These are phyloP conservation scores for Nebria salina DNA, from an alignment of 2,888 invertebrate species.

Conservation along the genomic window DNA sequence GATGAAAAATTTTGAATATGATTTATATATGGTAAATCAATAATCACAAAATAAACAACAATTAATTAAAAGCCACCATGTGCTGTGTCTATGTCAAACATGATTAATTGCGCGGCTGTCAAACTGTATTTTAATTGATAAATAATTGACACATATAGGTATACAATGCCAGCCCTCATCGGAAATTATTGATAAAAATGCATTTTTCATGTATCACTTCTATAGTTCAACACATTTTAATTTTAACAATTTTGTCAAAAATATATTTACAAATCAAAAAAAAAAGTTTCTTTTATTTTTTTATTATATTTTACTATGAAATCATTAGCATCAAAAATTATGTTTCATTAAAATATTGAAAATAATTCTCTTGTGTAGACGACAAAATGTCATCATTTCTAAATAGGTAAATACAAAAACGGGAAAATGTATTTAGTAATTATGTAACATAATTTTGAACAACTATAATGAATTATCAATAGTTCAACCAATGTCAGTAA, in stretches of 20 bases:
- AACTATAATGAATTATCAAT: conserved; percentile 16
- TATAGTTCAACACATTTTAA: neutral
- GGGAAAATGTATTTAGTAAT: neutral
- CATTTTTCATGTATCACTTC: neutral
- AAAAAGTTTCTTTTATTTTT: neutral
- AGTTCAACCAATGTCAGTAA: conserved; percentile 4
- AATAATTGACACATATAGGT: conserved; percentile 40
- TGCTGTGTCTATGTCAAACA: conserved; percentile 39
- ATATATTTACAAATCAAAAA: neutral
- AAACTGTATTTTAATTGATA: conserved; percentile 44
- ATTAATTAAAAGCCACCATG: conserved; percentile 44
- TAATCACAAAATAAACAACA: conserved; percentile 44
- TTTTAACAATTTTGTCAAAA: neutral
- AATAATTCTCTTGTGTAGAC: too few species aligned
- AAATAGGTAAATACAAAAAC: too few species aligned
- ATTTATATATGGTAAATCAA: conserved; percentile 42
- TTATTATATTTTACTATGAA: too few species aligned
- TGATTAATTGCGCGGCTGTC: conserved; percentile 42
- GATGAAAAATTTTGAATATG: conserved; percentile 29
- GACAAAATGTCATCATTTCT: too few species aligned
- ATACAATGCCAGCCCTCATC: conserved; percentile 26
- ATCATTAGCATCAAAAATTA: too few species aligned
- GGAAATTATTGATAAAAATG: neutral
- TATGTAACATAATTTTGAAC: neutral
- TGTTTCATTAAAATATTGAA: too few species aligned